Evolutionary conservation across 2,113 vertebrate species (phyloP).

Genomic region (Ursus arctos): DNA sequence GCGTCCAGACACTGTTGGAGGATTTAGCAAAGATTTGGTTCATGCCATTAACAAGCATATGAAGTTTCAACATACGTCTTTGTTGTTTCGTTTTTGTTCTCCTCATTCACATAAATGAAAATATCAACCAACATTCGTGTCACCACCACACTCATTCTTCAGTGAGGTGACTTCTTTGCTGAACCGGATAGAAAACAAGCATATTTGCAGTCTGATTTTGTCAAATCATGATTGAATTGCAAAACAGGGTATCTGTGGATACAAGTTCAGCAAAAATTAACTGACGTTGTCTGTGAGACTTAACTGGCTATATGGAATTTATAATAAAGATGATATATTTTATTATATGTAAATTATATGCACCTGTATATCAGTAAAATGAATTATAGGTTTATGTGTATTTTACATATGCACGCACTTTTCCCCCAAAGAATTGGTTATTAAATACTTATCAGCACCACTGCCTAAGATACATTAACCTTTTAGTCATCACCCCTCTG

Average conservation of each 20-base stretch:
- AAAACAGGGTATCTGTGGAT: neutral
- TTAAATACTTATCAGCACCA: neutral
- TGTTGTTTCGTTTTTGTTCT: neutral
- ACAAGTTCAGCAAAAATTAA: conserved; percentile 40
- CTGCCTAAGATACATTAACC: conserved; percentile 71
- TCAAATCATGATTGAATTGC: neutral
- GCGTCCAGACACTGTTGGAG: neutral
- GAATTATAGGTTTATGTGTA: neutral
- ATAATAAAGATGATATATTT: neutral
- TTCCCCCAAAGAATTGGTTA: neutral
- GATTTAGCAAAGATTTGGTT: conserved; percentile 4
- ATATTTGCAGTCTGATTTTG: neutral
- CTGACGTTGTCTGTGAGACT: neutral
- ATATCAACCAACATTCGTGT: neutral
- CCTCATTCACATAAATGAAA: conserved; percentile 32
- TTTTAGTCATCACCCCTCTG: conserved; percentile 79
- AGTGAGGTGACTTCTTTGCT: neutral
- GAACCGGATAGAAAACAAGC: neutral
- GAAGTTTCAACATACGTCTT: neutral
- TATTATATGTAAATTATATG: neutral
- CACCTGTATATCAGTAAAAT: neutral
- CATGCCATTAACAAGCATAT: neutral
- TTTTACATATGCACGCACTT: neutral
- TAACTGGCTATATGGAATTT: neutral
- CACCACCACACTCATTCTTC: neutral